Percentiles rank a stretch among this genome's conserved stretches.
These are phyloP conservation scores for Leucoraja erinaceus DNA, from an alignment of 2,113 vertebrate genomes.

Conservation along the genomic window DNA sequence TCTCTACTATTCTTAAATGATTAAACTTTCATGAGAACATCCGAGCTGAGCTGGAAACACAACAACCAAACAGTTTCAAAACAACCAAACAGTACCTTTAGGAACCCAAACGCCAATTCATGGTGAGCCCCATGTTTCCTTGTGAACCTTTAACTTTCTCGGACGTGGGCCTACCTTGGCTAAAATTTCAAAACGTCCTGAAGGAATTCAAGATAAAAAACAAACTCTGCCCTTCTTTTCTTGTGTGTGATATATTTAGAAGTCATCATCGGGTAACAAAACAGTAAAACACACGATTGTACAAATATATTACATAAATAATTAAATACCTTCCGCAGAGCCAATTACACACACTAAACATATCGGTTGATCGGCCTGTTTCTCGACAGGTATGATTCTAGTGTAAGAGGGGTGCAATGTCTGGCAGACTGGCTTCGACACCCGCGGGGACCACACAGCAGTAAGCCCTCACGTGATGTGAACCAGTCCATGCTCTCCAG, in stretches of 20 bases:
- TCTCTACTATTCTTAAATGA: background rate
- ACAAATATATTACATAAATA: background rate
- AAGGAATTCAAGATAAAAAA: background rate
- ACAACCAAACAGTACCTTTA: background rate
- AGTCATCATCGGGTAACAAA: background rate
- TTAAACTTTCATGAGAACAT: background rate
- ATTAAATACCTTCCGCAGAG: background rate
- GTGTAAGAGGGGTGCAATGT: background rate
- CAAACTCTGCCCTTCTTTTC: background rate
- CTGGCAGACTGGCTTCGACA: background rate
- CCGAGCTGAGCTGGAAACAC: background rate
- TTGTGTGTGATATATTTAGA: background rate
- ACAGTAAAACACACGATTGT: background rate
- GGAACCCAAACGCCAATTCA: background rate
- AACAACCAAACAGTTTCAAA: background rate
- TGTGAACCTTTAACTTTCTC: too few species aligned
- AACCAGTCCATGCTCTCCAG: background rate
- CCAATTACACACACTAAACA: background rate
- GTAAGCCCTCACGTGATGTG: background rate
- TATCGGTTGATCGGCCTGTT: background rate
- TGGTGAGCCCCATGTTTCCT: too few species aligned
- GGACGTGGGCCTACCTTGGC: background rate
- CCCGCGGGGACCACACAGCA: background rate
- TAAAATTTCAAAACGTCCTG: background rate
- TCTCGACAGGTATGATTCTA: background rate